Base-by-base conservation (phyloP, 2,797 vertebrate genomes). In the Serranus cabrilla region DNA sequence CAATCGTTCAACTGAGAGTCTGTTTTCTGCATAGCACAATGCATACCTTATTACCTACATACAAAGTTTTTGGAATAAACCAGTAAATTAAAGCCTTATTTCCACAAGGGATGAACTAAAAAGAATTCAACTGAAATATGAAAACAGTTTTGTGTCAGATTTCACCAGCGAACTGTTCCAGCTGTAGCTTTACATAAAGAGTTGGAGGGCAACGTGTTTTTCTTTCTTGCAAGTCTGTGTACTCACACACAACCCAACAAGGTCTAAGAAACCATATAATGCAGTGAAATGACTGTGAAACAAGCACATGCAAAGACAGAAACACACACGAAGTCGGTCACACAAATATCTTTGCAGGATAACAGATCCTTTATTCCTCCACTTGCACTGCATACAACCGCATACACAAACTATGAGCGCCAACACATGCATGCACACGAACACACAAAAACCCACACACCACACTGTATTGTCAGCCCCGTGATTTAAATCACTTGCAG, bases 401-500 rank as follows among this genome's bases (percentile, higher is more conserved):
- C 65, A 71, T 31, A 21, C 37, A 66, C 67, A 56, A 23, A 40
- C 64, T 37, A 46, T 20, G 50, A 69, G 50, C 25, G 58, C 43
- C 6, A 63, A 75, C 68, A 78, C 66, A 71, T 62, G 49, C 25
- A 52, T 18, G 2, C 17, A 71, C 59, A 58, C 59, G 66, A 55
- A 52, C 54, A 12, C 20, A 47, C 60, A 52, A 2, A 55, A 42
- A 52, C 21, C 69, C 42, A 50, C 55, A 47, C 71, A 21, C 74
- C 67, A 27, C 52, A 17, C 61, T 42, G 39, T 31, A 64, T 51
- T 56, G 74, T 74, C 64, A 72, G 60, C 47, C 64, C 54, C 17
- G 59, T 59, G 73, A 77, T 79, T 85, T 81, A 88, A 90, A 93
- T 91, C 81, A 90, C 84, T 86, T 83, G 74, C 90, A 90, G 85